phyloP scores from a whole-genome alignment of 2,113 vertebrate species.

The Anhinga rufa region DNA sequence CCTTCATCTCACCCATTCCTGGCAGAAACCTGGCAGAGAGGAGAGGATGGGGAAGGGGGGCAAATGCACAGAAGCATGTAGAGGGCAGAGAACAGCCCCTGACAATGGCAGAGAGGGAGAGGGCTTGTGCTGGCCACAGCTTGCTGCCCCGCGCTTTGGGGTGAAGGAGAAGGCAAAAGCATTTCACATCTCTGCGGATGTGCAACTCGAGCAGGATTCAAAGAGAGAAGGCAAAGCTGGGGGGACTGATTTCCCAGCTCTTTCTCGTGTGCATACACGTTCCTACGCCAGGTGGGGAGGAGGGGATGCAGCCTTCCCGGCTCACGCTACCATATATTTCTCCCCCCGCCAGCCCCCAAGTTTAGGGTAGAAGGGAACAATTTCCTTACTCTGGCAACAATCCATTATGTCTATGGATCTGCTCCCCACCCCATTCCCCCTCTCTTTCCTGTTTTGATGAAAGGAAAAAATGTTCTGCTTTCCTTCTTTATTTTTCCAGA shows the following conservation, averaged over 20 bases:
- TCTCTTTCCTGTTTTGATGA: conserved; percentile 82
- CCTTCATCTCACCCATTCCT: neutral
- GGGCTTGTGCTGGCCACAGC: accelerated
- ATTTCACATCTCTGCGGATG: neutral
- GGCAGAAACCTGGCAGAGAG: neutral
- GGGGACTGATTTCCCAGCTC: neutral
- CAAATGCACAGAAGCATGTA: accelerated
- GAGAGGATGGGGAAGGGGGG: neutral
- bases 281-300: neutral
- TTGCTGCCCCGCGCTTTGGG: neutral
- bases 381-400: conserved; percentile 48
- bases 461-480: conserved; percentile 78
- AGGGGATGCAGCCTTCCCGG: neutral
- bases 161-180: neutral
- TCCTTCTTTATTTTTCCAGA: conserved; percentile 83
- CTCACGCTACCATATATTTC: neutral
- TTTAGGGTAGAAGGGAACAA: conserved; percentile 46
- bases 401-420: conserved; percentile 49
- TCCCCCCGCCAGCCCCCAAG: neutral
- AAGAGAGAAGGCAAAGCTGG: neutral
- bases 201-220: neutral
- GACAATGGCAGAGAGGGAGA: neutral
- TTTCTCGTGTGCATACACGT: neutral
- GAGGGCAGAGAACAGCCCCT: neutral
- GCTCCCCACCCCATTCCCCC: conserved; percentile 44